Percentiles rank a stretch among this genome's conserved stretches.
Evolutionary conservation across 2,113 vertebrate genomes (phyloP).

Genomic region (Recurvirostra avosetta): DNA sequence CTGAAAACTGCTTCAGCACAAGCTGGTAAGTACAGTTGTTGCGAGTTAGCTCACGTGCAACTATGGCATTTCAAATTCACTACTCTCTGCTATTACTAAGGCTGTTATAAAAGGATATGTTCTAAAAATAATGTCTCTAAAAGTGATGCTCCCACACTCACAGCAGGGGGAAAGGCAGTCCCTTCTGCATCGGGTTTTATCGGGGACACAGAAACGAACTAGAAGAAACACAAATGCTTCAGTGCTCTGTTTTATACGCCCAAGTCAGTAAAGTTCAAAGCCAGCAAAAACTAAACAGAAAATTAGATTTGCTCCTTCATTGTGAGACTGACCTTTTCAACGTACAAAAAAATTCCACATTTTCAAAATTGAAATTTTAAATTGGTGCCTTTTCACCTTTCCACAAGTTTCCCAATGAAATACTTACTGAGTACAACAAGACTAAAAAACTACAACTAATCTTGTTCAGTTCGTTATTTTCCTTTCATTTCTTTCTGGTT

Average conservation of each 20-base stretch:
- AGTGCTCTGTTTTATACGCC: background rate
- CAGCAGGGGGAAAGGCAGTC: background rate
- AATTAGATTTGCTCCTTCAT: background rate
- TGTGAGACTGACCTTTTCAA: background rate
- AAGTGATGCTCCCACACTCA: background rate
- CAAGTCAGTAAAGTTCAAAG: background rate
- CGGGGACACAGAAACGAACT: background rate
- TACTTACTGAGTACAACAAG: background rate
- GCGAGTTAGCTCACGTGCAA: background rate
- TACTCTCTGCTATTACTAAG: background rate
- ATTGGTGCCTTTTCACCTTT: background rate
- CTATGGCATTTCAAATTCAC: background rate
- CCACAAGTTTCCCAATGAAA: background rate
- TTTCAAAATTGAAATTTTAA: background rate
- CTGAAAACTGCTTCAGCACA: background rate
- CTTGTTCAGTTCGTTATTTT: background rate
- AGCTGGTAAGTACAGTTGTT: background rate
- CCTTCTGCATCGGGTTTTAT: background rate
- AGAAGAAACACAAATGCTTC: background rate
- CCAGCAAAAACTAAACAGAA: background rate
- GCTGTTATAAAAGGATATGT: background rate
- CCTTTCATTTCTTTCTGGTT: background rate
- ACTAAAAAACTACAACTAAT: background rate
- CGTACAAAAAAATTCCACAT: rapidly evolving
- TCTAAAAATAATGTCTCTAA: background rate